A percentile compares a stretch with the other conserved stretches of the same genome.
Conservation (phyloP, 2,113 vertebrate genomes). For the Balaenoptera acutorostrata region DNA sequence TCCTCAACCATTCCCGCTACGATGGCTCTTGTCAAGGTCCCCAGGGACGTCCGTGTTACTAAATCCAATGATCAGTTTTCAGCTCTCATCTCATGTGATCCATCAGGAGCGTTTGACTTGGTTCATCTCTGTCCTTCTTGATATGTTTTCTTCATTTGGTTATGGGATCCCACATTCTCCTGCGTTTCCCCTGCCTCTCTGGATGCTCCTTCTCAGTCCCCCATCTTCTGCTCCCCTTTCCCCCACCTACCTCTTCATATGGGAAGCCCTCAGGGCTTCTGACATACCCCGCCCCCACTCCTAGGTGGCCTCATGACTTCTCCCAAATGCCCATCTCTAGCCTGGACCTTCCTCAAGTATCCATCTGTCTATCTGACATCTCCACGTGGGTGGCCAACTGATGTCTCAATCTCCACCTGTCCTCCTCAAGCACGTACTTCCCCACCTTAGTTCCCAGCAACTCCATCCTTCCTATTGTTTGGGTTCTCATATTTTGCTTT, state of each 20-base stretch:
- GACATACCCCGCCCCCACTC: too few species aligned
- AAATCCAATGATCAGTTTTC: neutral
- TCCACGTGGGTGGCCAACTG: neutral
- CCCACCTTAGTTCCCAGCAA: neutral
- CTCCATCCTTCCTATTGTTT: neutral
- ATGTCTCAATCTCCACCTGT: neutral
- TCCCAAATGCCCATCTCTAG: neutral
- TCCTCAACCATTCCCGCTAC: neutral
- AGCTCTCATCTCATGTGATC: neutral
- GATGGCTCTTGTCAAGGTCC: neutral
- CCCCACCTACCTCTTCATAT: neutral
- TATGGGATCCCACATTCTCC: neutral
- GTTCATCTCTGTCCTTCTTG: neutral
- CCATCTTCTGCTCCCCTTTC: neutral
- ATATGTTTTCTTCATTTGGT: neutral
- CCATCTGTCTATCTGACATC: neutral
- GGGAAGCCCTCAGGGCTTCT: neutral
- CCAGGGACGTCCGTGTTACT: neutral
- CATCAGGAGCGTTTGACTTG: neutral
- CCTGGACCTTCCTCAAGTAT: neutral
- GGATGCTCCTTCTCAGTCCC: too few species aligned
- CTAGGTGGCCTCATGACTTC: neutral
- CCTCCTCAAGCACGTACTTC: neutral
- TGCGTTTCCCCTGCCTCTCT: neutral
- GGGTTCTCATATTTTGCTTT: neutral